A percentile compares a stretch with the other conserved stretches of the same genome.
These are phyloP conservation scores for Oikopleura vanhoeffeni DNA, from an alignment of 23 tunicate species.

Conservation along the genomic window DNA sequence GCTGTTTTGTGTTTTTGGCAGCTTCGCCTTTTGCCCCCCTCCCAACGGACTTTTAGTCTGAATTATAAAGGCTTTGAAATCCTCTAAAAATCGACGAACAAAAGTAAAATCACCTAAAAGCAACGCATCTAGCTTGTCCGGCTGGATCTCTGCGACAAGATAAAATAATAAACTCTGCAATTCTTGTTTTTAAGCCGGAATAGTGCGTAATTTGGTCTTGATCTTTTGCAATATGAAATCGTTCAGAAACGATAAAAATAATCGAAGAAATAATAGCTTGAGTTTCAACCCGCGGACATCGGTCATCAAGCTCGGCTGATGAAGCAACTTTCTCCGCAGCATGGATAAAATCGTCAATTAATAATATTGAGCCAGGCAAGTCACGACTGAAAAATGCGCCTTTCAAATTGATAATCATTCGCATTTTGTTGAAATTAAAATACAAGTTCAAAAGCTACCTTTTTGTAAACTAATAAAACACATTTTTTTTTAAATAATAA, in stretches of 20 bases:
- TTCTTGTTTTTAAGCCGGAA: background rate
- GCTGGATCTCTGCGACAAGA: background rate
- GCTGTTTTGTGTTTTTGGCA: too few relatives aligned
- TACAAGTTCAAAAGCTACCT: too few relatives aligned
- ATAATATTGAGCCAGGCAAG: conserved; percentile 44
- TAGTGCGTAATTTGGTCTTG: background rate
- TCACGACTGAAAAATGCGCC: conserved; percentile 30
- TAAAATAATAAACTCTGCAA: background rate
- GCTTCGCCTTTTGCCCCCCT: too few relatives aligned
- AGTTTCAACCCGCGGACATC: conserved; percentile 53
- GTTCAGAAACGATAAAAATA: too few relatives aligned
- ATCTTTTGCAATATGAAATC: too few relatives aligned
- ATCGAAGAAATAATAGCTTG: conserved; percentile 46
- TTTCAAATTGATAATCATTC: conserved; percentile 34
- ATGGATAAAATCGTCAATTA: conserved; percentile 44
- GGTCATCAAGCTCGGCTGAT: conserved; percentile 37
- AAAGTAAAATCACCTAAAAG: background rate
- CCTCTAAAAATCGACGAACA: background rate
- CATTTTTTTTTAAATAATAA: too few relatives aligned
- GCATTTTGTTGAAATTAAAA: too few relatives aligned
- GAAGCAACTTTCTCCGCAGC: conserved; percentile 53
- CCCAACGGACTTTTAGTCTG: too few relatives aligned
- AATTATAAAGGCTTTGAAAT: background rate
- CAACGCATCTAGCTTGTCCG: background rate
- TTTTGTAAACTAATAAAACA: too few relatives aligned